These are phyloP conservation scores for Amblyopsis rosae DNA, from an alignment of 2,113 vertebrate species.

Conservation along the genomic window DNA sequence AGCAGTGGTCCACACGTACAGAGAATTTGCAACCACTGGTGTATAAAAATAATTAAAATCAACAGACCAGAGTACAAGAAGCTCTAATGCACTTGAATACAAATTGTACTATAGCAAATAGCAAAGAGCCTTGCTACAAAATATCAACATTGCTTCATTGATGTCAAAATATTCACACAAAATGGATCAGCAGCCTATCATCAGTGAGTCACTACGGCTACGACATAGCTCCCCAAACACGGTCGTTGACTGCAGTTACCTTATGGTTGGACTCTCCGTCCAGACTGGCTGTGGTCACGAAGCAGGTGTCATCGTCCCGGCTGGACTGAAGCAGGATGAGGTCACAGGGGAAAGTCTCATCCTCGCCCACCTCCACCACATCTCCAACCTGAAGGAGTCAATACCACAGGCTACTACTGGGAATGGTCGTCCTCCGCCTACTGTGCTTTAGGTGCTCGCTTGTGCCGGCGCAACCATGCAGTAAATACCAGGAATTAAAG, in stretches of 20 bases:
- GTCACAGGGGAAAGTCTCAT: slow-evolving; percentile 97
- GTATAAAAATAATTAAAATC: too few species aligned
- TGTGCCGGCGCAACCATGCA: too few species aligned
- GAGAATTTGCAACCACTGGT: neutral
- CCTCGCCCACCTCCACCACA: slow-evolving; percentile 88
- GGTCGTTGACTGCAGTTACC: slow-evolving; percentile 65
- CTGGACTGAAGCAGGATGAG: slow-evolving; percentile 90
- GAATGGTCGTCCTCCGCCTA: neutral
- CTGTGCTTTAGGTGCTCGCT: neutral
- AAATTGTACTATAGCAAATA: too few species aligned
- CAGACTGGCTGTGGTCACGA: slow-evolving; percentile 94
- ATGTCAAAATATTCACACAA: too few species aligned
- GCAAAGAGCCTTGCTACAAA: too few species aligned
- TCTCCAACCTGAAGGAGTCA: slow-evolving; percentile 85
- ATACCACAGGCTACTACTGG: slow-evolving; percentile 5
- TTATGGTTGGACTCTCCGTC: slow-evolving; percentile 98
- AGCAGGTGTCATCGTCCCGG: slow-evolving; percentile 86
- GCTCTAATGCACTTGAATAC: too few species aligned
- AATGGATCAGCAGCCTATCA: too few species aligned
- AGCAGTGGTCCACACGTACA: too few species aligned
- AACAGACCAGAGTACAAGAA: too few species aligned
- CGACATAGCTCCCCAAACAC: neutral
- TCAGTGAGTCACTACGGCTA: neutral
- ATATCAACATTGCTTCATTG: too few species aligned
- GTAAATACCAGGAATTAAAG: too few species aligned